Evolutionary conservation across 92 coral and sea anemone genomes (phyloP), one percentile per base, ranked within the genome.

Genomic region (Phymanthus crucifer): DNA sequence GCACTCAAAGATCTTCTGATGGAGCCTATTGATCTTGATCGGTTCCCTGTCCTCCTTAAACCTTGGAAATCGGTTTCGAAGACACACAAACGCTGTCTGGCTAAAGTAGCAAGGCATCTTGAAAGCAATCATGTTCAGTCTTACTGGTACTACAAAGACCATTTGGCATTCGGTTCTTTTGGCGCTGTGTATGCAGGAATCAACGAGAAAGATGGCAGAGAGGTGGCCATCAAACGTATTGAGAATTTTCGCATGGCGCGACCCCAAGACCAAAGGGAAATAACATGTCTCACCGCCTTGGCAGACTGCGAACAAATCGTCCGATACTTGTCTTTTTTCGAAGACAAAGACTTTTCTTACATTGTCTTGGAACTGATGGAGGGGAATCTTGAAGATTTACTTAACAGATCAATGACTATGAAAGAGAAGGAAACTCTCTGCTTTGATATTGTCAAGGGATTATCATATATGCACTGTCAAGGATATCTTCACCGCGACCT

Each of bases 191-290:
- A 19, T 54, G 64, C 27, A 19, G 64, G 64, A 54, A 54, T 54
- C 64, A n/a, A 54, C 4, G 64, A 54, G 64, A 54, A 54, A 21
- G 64, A 54, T 54, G 64, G 64, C 27, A 54, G 64, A 54, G 64
- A n/a, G 14, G 64, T 54, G 64, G 64, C 64, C 64, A 54, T 54
- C 26, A 54, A 54, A 13, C 31, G 64, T 0, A 18, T 54, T 3
- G 27, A 19, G 9, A 54, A 19, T 3, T 3, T 9, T 3, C 64
- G 27, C 3, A 19, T 54, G 31, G 3, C 19, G 0, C 64, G 64
- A 19, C 64, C 64, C 4, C 26, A 54, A 54, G 64, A 54, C 64
- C 6, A 54, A 54, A 24, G 64, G n/a, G 64, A 54, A 21, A 54
- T 54, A 0, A 54, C 6, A 10, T 19, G n/a, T 54, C 64, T 54